phyloP scores from a whole-genome alignment of 2,797 vertebrate genomes.

The Gallinago stenura region DNA sequence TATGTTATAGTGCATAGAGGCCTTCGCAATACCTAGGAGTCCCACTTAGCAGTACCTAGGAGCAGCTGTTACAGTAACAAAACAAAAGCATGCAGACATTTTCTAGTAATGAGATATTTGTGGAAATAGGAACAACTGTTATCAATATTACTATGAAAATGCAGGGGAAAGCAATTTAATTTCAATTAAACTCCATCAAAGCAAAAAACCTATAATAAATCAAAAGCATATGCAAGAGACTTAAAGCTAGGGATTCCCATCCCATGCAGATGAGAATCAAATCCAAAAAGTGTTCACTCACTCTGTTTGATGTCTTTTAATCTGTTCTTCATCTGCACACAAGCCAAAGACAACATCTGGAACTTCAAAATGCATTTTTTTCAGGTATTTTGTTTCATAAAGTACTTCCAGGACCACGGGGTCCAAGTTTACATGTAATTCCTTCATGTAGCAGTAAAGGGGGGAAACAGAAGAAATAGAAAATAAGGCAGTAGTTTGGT shows the following conservation, averaged over 20 bases:
- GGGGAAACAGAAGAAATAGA: background rate
- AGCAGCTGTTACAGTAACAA: background rate
- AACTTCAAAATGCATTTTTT: constrained; percentile 78
- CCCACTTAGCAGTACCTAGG: background rate
- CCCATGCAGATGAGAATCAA: background rate
- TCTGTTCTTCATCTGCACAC: constrained; percentile 69
- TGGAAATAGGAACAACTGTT: background rate
- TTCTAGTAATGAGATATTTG: background rate
- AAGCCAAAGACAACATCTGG: constrained; percentile 78
- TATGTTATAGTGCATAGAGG: background rate
- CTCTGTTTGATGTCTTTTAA: constrained; percentile 81
- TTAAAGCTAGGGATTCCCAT: background rate
- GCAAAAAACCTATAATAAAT: background rate
- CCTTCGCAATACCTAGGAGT: background rate
- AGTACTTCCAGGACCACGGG: constrained; percentile 83
- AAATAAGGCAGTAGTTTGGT: background rate
- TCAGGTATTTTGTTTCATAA: constrained; percentile 83
- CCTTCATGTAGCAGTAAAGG: constrained; percentile 51
- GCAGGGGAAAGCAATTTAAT: background rate
- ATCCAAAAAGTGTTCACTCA: constrained; percentile 64
- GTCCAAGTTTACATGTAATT: constrained; percentile 85
- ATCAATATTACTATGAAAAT: background rate
- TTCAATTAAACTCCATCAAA: constrained; percentile 13
- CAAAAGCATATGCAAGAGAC: background rate
- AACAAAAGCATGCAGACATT: background rate